Percentiles rank a stretch among this genome's conserved stretches.
phyloP scores from a whole-genome alignment of 2,888 invertebrate genomes.

The Carabus problematicus region DNA sequence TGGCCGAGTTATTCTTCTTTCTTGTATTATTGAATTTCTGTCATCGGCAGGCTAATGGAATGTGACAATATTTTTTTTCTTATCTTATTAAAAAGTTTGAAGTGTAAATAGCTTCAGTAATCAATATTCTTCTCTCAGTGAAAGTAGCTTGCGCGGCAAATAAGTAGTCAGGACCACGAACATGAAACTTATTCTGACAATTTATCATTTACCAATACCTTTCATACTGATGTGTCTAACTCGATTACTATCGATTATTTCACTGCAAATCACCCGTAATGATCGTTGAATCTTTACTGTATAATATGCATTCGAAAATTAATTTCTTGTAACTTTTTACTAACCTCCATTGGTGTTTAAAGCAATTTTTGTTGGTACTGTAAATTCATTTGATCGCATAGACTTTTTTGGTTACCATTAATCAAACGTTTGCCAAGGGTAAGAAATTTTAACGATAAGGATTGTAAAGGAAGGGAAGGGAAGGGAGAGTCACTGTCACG shows the following conservation, averaged over 20 bases:
- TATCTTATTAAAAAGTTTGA: slow-evolving; percentile 25
- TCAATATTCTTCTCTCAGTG: too few relatives aligned
- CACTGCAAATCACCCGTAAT: too few relatives aligned
- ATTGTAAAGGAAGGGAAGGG: slow-evolving; percentile 3
- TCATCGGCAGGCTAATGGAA: slow-evolving; percentile 27
- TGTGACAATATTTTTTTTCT: slow-evolving; percentile 35
- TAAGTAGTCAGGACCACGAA: too few relatives aligned
- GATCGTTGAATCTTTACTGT: too few relatives aligned
- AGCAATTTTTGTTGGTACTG: slow-evolving; percentile 17
- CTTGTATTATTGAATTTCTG: slow-evolving; percentile 24
- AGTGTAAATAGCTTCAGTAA: slow-evolving; percentile 5
- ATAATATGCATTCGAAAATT: too few relatives aligned
- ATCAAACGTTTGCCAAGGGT: slow-evolving; percentile 12
- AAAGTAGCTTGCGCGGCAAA: too few relatives aligned
- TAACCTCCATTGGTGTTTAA: slow-evolving; percentile 3
- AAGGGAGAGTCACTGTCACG: slow-evolving; percentile 8
- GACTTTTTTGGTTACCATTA: slow-evolving; percentile 6
- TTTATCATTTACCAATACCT: too few relatives aligned
- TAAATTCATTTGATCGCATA: slow-evolving; percentile 4
- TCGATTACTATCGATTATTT: too few relatives aligned
- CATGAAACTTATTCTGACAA: too few relatives aligned
- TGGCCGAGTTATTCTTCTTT: slow-evolving; percentile 31
- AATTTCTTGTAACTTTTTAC: too few relatives aligned
- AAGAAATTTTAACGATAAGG: slow-evolving; percentile 19
- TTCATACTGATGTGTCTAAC: too few relatives aligned